Base-by-base conservation (phyloP, 2,888 invertebrate genomes). In the Aspidiotus destructor region DNA sequence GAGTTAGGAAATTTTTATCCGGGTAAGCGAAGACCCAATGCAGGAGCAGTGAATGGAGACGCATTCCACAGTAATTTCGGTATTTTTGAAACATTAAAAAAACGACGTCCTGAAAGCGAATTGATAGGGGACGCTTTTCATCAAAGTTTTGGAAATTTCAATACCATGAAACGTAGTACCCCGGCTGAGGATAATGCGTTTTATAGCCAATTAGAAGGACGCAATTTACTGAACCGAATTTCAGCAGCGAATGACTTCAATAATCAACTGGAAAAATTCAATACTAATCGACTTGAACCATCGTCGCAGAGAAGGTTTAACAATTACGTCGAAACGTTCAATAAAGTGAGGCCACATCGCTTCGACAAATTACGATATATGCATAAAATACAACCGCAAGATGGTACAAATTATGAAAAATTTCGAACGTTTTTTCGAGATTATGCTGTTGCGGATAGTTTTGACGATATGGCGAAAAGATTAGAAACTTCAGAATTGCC, bases 221-320 rank as follows among this genome's bases (percentile, higher is more conserved):
- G 62, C 41, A 44, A 69, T 40, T 48, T 55, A 15, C 42, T 52
- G 41, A 60, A 54, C 8, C 62, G 52, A 17, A 76, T 75, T 3
- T 76, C 77, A 64, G 74, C 76, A 69, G 76, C 76, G 1, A 77
- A 77, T 65, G 75, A 75, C 0, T 77, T 76, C 60, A 73, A 73
- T 41, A 72, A 73, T 17, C 76, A 75, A 0, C 76, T 76, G 60
- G 76, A 76, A 6, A 74, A 75, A 53, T 76, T 76, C 71, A 74
- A 74, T 61, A 74, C 75, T 7, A 68, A 41, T 42, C 52, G 48
- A 58, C 44, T 28, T 28, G 28, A 28, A 28, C 28, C 28, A 28
- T 28, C 28, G 28, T 74, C 74, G 57, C 67, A 68, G 61, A 13
- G 48, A 11, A n/a, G n/a, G 2, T 48, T 48, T 48, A n/a, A 11